phyloP scores from a whole-genome alignment of 92 coral and sea anemone species.

The Diadumene lineata region DNA sequence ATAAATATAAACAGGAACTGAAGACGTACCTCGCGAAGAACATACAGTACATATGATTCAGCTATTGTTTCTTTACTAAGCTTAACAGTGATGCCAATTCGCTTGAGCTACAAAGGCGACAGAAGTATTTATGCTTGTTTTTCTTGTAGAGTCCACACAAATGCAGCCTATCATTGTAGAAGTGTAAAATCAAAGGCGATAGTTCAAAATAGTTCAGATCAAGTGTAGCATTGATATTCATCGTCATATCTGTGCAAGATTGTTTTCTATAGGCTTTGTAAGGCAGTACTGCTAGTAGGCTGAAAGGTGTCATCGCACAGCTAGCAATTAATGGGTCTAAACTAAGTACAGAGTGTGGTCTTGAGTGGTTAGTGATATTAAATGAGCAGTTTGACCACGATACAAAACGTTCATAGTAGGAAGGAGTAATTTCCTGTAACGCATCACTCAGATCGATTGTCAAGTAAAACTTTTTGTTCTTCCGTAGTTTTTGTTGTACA shows the following conservation, averaged over 20 bases:
- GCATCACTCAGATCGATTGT: slow-evolving; percentile 30
- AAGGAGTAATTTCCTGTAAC: slow-evolving; percentile 12
- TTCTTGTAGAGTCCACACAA: not conserved
- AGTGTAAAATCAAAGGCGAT: slow-evolving; percentile 20
- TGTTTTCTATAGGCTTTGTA: slow-evolving; percentile 16
- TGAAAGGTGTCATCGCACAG: slow-evolving; percentile 9
- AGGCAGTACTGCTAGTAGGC: not conserved
- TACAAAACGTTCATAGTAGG: slow-evolving; percentile 11
- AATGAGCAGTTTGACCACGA: slow-evolving; percentile 49
- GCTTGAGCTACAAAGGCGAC: not conserved
- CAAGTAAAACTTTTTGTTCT: slow-evolving; percentile 29
- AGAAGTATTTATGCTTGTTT: not conserved
- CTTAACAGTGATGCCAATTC: slow-evolving; percentile 7
- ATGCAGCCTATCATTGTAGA: slow-evolving; percentile 7
- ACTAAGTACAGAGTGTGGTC: slow-evolving; percentile 41
- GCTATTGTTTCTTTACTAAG: no score
- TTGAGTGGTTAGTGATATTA: slow-evolving; percentile 51
- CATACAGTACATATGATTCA: not conserved
- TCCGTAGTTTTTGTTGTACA: slow-evolving; percentile 14
- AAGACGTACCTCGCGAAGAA: no score
- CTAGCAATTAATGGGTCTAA: slow-evolving; percentile 2
- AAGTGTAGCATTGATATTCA: slow-evolving; percentile 3
- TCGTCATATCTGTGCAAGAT: not conserved
- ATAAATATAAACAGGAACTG: no score
- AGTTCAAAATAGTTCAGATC: not conserved